Percentiles rank a stretch among this genome's conserved stretches.
These are phyloP conservation scores for Meloidogyne chitwoodi DNA, from an alignment of 1,140 invertebrate genomes.

Conservation along the genomic window DNA sequence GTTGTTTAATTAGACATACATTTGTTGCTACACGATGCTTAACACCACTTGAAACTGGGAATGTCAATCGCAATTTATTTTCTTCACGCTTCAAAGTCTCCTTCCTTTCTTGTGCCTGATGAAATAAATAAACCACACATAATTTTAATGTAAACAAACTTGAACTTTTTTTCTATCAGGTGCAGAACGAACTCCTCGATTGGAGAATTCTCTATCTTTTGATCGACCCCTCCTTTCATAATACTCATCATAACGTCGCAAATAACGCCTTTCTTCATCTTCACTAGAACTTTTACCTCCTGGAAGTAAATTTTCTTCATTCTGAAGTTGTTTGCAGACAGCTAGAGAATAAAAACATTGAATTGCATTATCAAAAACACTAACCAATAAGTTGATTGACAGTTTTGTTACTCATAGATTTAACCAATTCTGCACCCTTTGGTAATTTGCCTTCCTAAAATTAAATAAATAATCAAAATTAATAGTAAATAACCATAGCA, in stretches of 20 bases:
- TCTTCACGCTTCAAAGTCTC: slow-evolving; percentile 10
- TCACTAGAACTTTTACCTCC: slow-evolving; percentile 8
- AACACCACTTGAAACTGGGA: slow-evolving; percentile 28
- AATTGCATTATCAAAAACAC: background rate
- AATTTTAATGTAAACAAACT: background rate
- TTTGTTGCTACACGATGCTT: slow-evolving; percentile 19
- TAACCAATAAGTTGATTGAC: slow-evolving; percentile 28
- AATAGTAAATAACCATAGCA: slow-evolving; percentile 15
- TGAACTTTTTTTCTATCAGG: background rate
- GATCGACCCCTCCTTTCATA: background rate
- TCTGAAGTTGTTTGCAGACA: slow-evolving; percentile 25
- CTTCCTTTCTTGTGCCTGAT: background rate
- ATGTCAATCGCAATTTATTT: slow-evolving; percentile 6
- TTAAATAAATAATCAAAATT: background rate
- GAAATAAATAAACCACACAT: background rate
- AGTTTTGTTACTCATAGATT: slow-evolving; percentile 29
- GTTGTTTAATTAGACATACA: background rate
- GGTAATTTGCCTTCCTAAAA: slow-evolving; percentile 32
- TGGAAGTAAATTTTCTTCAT: slow-evolving; percentile 18
- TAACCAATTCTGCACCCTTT: slow-evolving; percentile 25
- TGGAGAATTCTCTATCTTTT: slow-evolving; percentile 18
- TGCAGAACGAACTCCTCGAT: slow-evolving; percentile 13
- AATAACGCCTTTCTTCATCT: slow-evolving; percentile 19
- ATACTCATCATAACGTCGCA: slow-evolving; percentile 18
- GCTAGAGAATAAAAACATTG: background rate